These are phyloP conservation scores for Camponotus vicinus DNA, from an alignment of 1,140 invertebrate species.

Conservation along the genomic window DNA sequence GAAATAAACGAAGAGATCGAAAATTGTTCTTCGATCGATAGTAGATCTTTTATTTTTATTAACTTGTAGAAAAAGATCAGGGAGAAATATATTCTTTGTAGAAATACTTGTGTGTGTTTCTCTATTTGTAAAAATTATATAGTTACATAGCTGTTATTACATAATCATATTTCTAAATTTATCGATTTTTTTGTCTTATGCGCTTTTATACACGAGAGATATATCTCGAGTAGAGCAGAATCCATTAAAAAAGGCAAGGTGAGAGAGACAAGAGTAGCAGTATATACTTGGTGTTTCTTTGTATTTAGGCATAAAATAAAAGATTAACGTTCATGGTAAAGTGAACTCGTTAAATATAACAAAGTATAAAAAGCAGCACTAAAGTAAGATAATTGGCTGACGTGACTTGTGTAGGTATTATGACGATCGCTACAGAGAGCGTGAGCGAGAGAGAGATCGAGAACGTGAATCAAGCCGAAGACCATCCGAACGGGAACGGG, in stretches of 20 bases:
- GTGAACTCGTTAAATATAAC: constrained; percentile 33
- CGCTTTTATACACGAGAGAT: constrained; percentile 21
- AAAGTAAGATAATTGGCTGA: constrained; percentile 80
- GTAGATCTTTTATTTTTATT: not conserved
- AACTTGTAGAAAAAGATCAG: constrained; percentile 11
- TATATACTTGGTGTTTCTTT: constrained; percentile 15
- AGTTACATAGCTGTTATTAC: not conserved
- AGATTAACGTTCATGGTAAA: constrained; percentile 42
- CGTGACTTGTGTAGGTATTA: constrained; percentile 89
- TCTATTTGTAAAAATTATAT: not conserved
- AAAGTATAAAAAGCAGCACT: constrained; percentile 60
- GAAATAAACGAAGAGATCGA: not conserved
- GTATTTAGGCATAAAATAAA: constrained; percentile 20
- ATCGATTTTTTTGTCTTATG: constrained; percentile 13
- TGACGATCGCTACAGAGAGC: constrained; percentile 93
- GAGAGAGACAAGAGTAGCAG: constrained; percentile 11
- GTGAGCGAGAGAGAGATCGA: constrained; percentile 86
- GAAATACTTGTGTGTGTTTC: not conserved
- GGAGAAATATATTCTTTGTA: constrained; percentile 4
- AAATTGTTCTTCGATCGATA: constrained; percentile 1
- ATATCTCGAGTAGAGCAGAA: not conserved
- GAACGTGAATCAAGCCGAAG: constrained; percentile 84
- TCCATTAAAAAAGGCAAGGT: constrained; percentile 6
- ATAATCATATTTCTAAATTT: constrained; percentile 5
- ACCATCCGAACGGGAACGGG: constrained; percentile 87